These are phyloP conservation scores for Xenopus borealis DNA, from an alignment of 2,113 vertebrate genomes.

Conservation along the genomic window DNA sequence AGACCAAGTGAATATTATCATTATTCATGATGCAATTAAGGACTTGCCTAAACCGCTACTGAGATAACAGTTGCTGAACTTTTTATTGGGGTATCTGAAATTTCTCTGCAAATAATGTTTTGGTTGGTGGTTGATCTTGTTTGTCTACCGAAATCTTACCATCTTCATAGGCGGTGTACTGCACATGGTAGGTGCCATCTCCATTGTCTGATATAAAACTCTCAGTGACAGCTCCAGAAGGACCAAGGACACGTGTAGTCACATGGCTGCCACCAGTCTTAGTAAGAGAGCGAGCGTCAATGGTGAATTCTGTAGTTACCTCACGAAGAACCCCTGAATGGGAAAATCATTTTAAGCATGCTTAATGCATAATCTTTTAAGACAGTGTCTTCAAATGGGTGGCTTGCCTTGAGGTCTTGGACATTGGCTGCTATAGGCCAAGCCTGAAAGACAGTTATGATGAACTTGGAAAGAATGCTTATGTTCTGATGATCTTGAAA, in stretches of 20 bases:
- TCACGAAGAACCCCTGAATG: constrained; percentile 83
- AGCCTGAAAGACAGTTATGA: too few species aligned
- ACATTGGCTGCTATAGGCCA: too few species aligned
- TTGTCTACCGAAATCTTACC: constrained; percentile 61
- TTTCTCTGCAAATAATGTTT: too few species aligned
- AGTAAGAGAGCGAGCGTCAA: constrained; percentile 76
- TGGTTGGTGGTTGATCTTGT: too few species aligned
- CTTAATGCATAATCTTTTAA: background rate
- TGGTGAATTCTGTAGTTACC: constrained; percentile 87
- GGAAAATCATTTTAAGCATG: background rate
- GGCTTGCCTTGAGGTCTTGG: too few species aligned
- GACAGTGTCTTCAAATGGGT: background rate
- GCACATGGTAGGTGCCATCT: constrained; percentile 86
- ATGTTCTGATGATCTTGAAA: too few species aligned
- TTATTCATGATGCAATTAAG: too few species aligned
- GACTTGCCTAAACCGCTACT: too few species aligned
- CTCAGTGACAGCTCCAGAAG: constrained; percentile 81
- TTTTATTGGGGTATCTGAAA: too few species aligned
- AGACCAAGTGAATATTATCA: too few species aligned
- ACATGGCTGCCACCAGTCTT: constrained; percentile 78
- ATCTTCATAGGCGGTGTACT: constrained; percentile 88
- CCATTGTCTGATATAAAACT: constrained; percentile 80
- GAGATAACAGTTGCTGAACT: too few species aligned
- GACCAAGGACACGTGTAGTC: constrained; percentile 76
- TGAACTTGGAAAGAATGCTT: too few species aligned